Evolutionary conservation across 2,888 invertebrate genomes (phyloP).

Genomic region (Octodonta nipae): DNA sequence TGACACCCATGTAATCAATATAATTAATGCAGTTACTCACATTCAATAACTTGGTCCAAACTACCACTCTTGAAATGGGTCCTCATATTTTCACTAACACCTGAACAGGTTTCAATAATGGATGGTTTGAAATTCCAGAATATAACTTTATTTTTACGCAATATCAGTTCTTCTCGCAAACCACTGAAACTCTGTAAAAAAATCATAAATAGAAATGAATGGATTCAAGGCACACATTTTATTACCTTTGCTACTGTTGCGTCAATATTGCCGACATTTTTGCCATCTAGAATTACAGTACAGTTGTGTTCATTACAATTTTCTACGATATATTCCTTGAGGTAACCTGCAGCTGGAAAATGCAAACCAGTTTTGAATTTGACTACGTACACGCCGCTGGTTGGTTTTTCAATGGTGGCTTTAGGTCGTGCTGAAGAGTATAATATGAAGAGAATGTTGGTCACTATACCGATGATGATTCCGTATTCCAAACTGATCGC

Average conservation of each 20-base stretch:
- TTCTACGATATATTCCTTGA: conserved; percentile 39
- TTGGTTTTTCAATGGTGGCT: conserved; percentile 25
- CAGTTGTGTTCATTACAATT: conserved; percentile 20
- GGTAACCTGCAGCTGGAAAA: conserved; percentile 68
- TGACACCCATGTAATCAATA: too few relatives aligned
- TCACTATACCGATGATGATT: conserved; percentile 44
- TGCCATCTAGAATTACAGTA: conserved; percentile 38
- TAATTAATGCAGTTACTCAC: too few relatives aligned
- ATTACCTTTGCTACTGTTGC: conserved; percentile 49
- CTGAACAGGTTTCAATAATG: conserved; percentile 31
- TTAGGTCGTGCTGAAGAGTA: conserved; percentile 42
- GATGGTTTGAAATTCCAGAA: conserved; percentile 37
- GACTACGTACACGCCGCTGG: conserved; percentile 43
- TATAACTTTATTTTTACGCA: conserved; percentile 38
- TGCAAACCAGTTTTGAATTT: conserved; percentile 57
- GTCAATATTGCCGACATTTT: conserved; percentile 44
- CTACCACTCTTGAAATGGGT: conserved; percentile 23
- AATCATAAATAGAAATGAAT: too few relatives aligned
- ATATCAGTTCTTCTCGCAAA: conserved; percentile 40
- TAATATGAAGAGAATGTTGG: conserved; percentile 40
- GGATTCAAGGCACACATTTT: too few relatives aligned
- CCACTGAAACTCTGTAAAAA: conserved; percentile 45
- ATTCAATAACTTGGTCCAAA: conserved; percentile 20
- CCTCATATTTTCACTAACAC: conserved; percentile 21
- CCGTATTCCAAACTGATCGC: conserved; percentile 50